These are phyloP conservation scores for Turritopsis dohrnii DNA, from an alignment of 30 jellyfish, hydroid and myxozoan species.

Conservation along the genomic window DNA sequence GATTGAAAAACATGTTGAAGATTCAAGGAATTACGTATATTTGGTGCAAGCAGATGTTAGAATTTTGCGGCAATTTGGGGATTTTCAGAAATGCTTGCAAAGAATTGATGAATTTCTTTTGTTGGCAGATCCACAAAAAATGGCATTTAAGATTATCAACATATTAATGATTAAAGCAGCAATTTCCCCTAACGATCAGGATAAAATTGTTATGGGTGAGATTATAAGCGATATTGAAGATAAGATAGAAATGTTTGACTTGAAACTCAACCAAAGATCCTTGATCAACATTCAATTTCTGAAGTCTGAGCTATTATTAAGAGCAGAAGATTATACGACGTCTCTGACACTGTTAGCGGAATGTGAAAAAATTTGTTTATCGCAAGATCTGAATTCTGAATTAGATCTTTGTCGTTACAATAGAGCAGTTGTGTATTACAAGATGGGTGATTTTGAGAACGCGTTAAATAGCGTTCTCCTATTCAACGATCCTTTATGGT, in stretches of 20 bases:
- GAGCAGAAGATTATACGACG: background rate
- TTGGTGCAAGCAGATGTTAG: background rate
- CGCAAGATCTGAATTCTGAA: background rate
- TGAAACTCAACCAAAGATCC: background rate
- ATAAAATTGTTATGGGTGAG: background rate
- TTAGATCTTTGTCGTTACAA: background rate
- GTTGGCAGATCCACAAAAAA: background rate
- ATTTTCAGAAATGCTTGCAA: background rate
- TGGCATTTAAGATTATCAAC: background rate
- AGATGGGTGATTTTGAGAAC: background rate
- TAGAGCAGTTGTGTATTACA: background rate
- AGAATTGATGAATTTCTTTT: background rate
- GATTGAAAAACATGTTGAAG: background rate
- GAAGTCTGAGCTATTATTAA: background rate
- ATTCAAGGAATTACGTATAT: background rate
- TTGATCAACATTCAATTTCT: background rate
- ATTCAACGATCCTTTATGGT: no score
- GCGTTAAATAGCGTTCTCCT: background rate
- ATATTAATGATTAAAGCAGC: background rate
- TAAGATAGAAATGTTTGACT: background rate
- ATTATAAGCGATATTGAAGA: background rate
- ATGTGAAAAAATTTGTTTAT: background rate
- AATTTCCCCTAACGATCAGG: no score
- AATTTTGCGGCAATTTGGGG: background rate
- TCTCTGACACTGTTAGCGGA: background rate